These are phyloP conservation scores for Andricus curvator DNA, from an alignment of 2,888 invertebrate genomes.

Conservation along the genomic window DNA sequence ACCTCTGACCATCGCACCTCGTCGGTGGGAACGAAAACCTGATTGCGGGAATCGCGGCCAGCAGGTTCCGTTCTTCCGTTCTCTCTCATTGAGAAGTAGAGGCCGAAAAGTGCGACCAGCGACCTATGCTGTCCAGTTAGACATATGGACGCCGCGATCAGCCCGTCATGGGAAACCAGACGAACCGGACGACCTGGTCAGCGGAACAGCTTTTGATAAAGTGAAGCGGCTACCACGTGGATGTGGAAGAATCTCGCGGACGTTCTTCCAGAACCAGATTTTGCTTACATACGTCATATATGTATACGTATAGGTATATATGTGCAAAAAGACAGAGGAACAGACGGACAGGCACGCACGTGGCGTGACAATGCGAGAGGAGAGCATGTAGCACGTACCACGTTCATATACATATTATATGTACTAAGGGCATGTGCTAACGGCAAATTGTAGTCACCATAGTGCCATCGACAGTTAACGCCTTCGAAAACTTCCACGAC, in stretches of 20 bases:
- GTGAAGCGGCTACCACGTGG: slow-evolving; percentile 25
- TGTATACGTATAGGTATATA: neutral
- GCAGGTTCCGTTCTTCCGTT: slow-evolving; percentile 33
- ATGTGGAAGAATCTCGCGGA: slow-evolving; percentile 4
- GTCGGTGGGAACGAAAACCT: slow-evolving; percentile 78
- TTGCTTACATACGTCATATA: neutral
- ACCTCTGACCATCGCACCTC: slow-evolving; percentile 20
- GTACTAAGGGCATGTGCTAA: slow-evolving; percentile 20
- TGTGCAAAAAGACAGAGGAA: slow-evolving; percentile 1
- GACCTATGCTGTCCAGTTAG: slow-evolving; percentile 42
- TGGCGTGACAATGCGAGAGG: slow-evolving; percentile 43
- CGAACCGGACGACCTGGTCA: slow-evolving; percentile 69
- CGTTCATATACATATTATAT: neutral
- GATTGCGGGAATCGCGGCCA: slow-evolving; percentile 69
- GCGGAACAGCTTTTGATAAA: slow-evolving; percentile 56
- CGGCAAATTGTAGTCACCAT: slow-evolving; percentile 4
- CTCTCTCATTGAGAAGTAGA: slow-evolving; percentile 34
- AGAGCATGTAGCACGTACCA: slow-evolving; percentile 29
- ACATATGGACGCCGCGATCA: slow-evolving; percentile 50
- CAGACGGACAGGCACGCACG: slow-evolving; percentile 41
- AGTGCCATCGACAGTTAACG: slow-evolving; percentile 27
- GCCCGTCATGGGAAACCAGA: slow-evolving; percentile 70
- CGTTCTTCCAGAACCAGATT: slow-evolving; percentile 28
- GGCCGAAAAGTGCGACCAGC: slow-evolving; percentile 47
- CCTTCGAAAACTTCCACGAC: slow-evolving; percentile 29